Conservation (phyloP, 2,888 invertebrate species). For the Brenthis ino region DNA sequence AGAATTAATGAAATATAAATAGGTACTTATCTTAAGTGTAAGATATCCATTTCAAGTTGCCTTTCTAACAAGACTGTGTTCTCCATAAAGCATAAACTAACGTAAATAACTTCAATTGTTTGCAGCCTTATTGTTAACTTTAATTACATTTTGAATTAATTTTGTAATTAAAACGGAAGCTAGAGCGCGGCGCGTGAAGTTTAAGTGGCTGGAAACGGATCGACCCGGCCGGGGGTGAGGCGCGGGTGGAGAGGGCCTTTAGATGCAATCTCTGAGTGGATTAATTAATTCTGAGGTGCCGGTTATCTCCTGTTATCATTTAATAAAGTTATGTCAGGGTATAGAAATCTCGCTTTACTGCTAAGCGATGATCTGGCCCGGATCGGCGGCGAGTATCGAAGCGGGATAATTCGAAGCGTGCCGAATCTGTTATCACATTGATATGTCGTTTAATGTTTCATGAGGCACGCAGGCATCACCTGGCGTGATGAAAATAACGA, state of each 20-base stretch:
- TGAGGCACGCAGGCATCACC: constrained; percentile 75
- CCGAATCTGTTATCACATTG: constrained; percentile 52
- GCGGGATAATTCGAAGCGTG: constrained; percentile 38
- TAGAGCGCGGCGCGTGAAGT: constrained; percentile 82
- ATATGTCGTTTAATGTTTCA: constrained; percentile 77
- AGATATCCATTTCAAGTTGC: constrained; percentile 43
- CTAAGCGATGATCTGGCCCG: constrained; percentile 45
- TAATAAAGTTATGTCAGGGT: constrained; percentile 77
- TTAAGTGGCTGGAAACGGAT: constrained; percentile 82
- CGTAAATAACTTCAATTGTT: constrained; percentile 84
- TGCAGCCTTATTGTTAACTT: constrained; percentile 83
- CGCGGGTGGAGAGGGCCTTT: constrained; percentile 53
- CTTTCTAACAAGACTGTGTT: constrained; percentile 61
- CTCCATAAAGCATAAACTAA: constrained; percentile 72
- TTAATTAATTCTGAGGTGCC: constrained; percentile 83
- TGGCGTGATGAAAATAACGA: constrained; percentile 80
- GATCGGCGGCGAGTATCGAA: constrained; percentile 15
- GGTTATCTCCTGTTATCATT: constrained; percentile 82
- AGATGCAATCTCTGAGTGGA: constrained; percentile 83
- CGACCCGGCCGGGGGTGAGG: constrained; percentile 60
- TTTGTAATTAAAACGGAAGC: constrained; percentile 84
- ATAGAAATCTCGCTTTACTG: constrained; percentile 60
- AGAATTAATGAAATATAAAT: background rate
- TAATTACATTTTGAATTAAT: constrained; percentile 84
- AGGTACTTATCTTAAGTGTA: background rate